Percentiles rank a stretch among this genome's conserved stretches.
These are phyloP conservation scores for Glaucidium brasilianum DNA, from an alignment of 2,113 vertebrate genomes.

Conservation along the genomic window DNA sequence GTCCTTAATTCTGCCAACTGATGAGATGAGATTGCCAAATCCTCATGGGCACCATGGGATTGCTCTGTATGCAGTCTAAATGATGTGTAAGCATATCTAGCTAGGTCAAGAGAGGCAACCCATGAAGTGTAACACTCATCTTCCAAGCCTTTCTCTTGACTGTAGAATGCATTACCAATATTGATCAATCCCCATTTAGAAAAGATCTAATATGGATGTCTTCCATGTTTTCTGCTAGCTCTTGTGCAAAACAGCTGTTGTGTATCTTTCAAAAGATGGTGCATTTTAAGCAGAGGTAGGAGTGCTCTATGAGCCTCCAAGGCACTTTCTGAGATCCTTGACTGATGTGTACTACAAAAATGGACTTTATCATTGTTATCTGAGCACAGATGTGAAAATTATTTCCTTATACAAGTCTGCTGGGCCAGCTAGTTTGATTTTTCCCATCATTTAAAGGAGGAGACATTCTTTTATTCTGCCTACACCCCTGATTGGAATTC, in stretches of 20 bases:
- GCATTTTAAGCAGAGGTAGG: neutral
- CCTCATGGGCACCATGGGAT: neutral
- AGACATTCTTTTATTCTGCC: neutral
- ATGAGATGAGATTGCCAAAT: neutral
- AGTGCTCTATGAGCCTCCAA: neutral
- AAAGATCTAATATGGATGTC: neutral
- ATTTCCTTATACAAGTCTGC: neutral
- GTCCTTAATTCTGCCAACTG: neutral
- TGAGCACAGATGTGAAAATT: neutral
- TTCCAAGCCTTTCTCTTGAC: neutral
- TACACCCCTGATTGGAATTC: conserved; percentile 1
- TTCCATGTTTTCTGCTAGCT: neutral
- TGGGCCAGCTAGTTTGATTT: neutral
- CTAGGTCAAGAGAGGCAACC: neutral
- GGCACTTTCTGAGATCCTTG: neutral
- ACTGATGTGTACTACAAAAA: neutral
- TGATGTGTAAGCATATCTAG: neutral
- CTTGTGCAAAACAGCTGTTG: neutral
- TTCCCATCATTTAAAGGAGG: neutral
- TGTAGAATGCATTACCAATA: neutral
- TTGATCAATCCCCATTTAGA: neutral
- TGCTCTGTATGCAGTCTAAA: neutral
- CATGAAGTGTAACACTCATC: neutral
- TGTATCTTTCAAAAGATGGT: neutral
- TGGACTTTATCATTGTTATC: neutral